Percentiles rank a stretch among this genome's conserved stretches.
Evolutionary conservation across 2,888 invertebrate species (phyloP).

Genomic region (Diabrotica balteata): DNA sequence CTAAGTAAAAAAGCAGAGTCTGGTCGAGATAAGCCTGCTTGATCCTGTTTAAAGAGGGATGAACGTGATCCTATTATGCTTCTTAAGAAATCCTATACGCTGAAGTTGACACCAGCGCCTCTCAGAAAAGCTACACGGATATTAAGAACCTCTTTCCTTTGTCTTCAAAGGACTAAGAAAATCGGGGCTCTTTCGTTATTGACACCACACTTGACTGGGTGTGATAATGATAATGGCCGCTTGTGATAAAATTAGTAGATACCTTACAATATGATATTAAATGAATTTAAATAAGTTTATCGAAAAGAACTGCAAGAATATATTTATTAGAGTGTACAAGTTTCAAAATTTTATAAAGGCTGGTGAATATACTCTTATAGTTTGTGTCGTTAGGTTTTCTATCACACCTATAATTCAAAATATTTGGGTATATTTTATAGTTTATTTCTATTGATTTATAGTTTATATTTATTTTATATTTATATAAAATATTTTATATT

Average conservation of each 20-base stretch:
- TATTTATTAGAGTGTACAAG: too few species aligned
- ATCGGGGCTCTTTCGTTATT: conserved; percentile 29
- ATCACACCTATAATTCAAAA: too few species aligned
- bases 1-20: conserved; percentile 52
- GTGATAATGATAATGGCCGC: conserved; percentile 7
- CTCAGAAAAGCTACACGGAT: conserved; percentile 57
- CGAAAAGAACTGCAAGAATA: too few species aligned
- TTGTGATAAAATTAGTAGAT: neutral
- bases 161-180: conserved; percentile 53
- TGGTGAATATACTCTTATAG: too few species aligned
- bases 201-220: conserved; percentile 48
- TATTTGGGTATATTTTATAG: too few species aligned
- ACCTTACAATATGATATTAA: neutral
- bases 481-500: too few species aligned
- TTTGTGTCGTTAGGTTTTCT: too few species aligned
- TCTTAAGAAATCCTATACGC: conserved; percentile 61
- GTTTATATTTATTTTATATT: too few species aligned
- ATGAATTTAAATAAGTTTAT: too few species aligned
- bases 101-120: conserved; percentile 60
- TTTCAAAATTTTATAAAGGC: too few species aligned
- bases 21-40: conserved; percentile 55
- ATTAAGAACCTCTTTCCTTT: conserved; percentile 57
- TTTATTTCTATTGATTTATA: too few species aligned
- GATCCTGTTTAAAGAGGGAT: conserved; percentile 61
- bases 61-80: conserved; percentile 62